phyloP scores from a whole-genome alignment of 2,113 vertebrate genomes.

The Cranoglanis bouderius region DNA sequence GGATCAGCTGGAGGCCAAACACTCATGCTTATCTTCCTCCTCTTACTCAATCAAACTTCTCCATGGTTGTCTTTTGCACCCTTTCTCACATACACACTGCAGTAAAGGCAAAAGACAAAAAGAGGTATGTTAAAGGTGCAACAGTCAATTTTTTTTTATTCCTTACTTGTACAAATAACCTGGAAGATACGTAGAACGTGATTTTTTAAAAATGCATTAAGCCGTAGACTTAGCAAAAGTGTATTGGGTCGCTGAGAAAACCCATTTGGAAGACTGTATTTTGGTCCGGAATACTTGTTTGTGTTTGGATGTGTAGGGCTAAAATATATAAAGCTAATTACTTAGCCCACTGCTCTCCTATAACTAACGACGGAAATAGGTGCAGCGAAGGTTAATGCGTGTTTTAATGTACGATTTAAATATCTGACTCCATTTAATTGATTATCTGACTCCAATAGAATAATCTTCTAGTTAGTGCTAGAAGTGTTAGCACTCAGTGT shows the following conservation, averaged over 20 bases:
- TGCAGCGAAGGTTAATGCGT: no score
- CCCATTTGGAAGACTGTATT: no score
- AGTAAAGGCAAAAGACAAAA: not conserved
- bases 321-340: no score
- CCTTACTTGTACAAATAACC: not conserved
- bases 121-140: not conserved
- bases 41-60: not conserved
- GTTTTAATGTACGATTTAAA: no score
- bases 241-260: not conserved
- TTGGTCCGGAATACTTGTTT: not conserved
- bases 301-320: no score
- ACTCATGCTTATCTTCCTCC: not conserved
- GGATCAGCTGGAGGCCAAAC: conserved; percentile 10
- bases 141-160: not conserved
- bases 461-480: no score
- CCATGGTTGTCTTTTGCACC: not conserved
- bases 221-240: not conserved
- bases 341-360: no score
- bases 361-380: no score
- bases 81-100: not conserved
- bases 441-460: no score
- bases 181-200: not conserved
- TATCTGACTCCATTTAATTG: no score
- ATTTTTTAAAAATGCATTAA: not conserved
- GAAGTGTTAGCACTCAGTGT: no score